phyloP scores from a whole-genome alignment of 1,140 invertebrate species.

The Laupala kohalensis region DNA sequence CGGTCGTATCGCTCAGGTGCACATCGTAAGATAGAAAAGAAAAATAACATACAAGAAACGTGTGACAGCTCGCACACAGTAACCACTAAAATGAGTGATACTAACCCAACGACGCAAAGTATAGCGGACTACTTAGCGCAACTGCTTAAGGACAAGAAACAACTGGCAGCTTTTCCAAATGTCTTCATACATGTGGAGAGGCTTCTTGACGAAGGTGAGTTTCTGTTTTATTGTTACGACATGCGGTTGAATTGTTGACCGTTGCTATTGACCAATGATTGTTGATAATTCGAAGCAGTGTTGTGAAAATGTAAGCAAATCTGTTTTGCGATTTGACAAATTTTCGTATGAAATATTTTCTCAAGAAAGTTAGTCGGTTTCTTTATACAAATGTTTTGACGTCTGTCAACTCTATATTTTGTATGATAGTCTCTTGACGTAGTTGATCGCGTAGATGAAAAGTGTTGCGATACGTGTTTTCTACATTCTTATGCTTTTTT shows the following conservation, averaged over 20 bases:
- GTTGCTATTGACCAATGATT: not conserved
- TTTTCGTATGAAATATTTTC: too few relatives aligned
- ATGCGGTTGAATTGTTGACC: not conserved
- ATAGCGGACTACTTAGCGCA: conserved; percentile 99
- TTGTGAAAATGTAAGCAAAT: too few relatives aligned
- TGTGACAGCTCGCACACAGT: not conserved
- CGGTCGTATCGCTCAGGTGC: conserved; percentile 7
- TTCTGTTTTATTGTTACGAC: not conserved
- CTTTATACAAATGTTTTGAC: too few relatives aligned
- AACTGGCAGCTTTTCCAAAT: conserved; percentile 97
- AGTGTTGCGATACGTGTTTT: too few relatives aligned
- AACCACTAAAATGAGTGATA: conserved; percentile 19
- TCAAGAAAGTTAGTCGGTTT: too few relatives aligned
- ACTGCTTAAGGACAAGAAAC: conserved; percentile 99
- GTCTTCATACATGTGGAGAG: conserved; percentile 98
- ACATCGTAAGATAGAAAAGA: conserved; percentile 8
- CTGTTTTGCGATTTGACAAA: too few relatives aligned
- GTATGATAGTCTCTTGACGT: too few relatives aligned
- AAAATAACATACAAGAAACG: not conserved
- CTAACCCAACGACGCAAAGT: conserved; percentile 73
- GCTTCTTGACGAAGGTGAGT: conserved; percentile 96
- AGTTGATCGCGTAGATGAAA: too few relatives aligned
- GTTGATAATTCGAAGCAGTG: too few relatives aligned
- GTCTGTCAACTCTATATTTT: too few relatives aligned
- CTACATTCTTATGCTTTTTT: too few relatives aligned